Evolutionary conservation across 53 echinoderm and acorn worm species (phyloP), one percentile per base, ranked within the genome.

Genomic region (Luidia sarsii): DNA sequence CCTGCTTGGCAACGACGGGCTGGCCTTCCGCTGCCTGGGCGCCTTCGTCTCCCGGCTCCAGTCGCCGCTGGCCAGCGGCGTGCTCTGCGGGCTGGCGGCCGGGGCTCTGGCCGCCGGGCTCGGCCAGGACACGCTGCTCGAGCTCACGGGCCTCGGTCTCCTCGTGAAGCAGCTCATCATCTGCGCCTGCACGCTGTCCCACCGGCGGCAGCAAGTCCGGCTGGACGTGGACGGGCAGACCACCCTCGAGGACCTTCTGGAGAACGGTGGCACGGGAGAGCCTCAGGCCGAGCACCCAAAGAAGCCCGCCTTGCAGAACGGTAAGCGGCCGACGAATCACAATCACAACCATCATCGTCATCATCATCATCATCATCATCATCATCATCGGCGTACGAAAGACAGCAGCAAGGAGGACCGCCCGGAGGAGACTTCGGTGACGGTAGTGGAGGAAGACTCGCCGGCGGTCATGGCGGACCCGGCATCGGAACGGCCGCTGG

Each of bases 1-100:
- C 33, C 57, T 74, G 51, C 54, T 88, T 50, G 82, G 82, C 54
- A 73, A 52, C 34, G 88, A 88, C 36, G 82, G 88, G 7, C 39
- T 88, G 6, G 83, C 65, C 19, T 74, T 65, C 35, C 60, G 72
- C 18, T 51, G 65, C 41, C 67, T 83, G 18, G 88, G 80, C n/a
- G 54, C 34, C 7, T 34, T 82, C 14, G 51, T 65, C 48, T 65
- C 67, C 2, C 64, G 82, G 29, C 83, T 73, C 19, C 54, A 64
- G 33, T 63, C 82, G 3, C 88, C 88, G 13, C 14, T 74, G 10
- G 23, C 34, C 13, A 41, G 74, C 2, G 72, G 72, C 1, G 9
- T 75, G 23, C 53, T 64, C 22, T 57, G 56, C 3, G 88, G 88
- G 31, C 22, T 63, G 7, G 15, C 83, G n/a, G 52, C 64, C 67